Conservation (phyloP, 1,140 invertebrate genomes). For the Chironomus striatipennis region DNA sequence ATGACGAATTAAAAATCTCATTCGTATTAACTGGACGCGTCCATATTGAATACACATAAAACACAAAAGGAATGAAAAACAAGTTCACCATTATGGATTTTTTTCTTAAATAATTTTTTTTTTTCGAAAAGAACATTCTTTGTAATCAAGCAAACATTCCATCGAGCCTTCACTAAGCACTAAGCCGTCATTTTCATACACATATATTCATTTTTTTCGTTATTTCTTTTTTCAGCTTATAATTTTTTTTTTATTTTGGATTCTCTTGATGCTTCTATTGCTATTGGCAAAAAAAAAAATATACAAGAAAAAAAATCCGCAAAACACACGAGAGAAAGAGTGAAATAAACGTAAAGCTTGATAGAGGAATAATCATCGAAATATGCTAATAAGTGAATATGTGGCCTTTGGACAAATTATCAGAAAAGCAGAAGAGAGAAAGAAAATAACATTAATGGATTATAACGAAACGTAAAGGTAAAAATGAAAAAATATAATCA, state of each 20-base stretch:
- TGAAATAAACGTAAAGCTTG: not conserved
- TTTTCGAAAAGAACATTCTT: constrained; percentile 3
- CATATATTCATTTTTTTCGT: not conserved
- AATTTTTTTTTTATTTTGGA: not conserved
- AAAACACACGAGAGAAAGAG: not conserved
- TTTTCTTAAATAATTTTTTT: not conserved
- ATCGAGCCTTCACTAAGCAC: not conserved
- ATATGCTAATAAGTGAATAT: constrained; percentile 14
- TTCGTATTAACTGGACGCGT: constrained; percentile 5
- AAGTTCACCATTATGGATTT: not conserved
- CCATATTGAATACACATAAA: constrained; percentile 22
- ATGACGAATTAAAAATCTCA: constrained; percentile 17
- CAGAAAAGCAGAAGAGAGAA: not conserved
- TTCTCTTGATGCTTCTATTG: not conserved
- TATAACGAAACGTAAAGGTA: not conserved
- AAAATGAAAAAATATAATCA: not conserved
- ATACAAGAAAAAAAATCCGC: not conserved
- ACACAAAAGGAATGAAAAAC: constrained; percentile 14
- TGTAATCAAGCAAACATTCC: constrained; percentile 12
- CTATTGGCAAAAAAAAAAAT: constrained; percentile 3
- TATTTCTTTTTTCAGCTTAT: not conserved
- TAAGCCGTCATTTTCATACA: constrained; percentile 12
- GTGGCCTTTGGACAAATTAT: constrained; percentile 12
- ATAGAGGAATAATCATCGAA: constrained; percentile 13
- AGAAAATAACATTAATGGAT: constrained; percentile 14